phyloP scores from a whole-genome alignment of 2,113 vertebrate genomes.

The Epinephelus lanceolatus region DNA sequence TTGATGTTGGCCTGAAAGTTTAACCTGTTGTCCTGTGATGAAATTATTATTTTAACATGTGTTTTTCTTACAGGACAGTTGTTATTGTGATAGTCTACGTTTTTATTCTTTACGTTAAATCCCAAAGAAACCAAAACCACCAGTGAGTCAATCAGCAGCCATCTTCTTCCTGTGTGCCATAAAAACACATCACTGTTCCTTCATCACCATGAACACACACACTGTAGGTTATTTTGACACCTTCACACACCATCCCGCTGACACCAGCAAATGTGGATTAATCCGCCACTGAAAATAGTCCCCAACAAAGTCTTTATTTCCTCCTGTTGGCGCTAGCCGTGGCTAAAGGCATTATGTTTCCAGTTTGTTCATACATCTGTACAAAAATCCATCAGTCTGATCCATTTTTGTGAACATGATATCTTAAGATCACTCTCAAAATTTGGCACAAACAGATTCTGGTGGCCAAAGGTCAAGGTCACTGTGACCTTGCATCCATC shows the following conservation, averaged over 20 bases:
- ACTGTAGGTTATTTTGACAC: too few relatives aligned
- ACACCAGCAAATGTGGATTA: neutral
- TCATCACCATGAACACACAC: neutral
- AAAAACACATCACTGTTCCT: neutral
- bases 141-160: neutral
- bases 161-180: conserved; percentile 1
- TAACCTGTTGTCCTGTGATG: neutral
- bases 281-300: conserved; percentile 12
- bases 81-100: neutral
- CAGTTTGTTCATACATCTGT: too few relatives aligned
- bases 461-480: too few relatives aligned
- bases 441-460: too few relatives aligned
- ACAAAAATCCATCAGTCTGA: too few relatives aligned
- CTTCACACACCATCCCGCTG: too few relatives aligned
- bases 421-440: too few relatives aligned
- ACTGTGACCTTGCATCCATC: too few relatives aligned
- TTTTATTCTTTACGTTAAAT: neutral
- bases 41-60: neutral
- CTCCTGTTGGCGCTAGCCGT: too few relatives aligned
- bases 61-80: neutral
- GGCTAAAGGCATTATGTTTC: too few relatives aligned
- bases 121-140: neutral
- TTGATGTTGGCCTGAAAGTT: neutral
- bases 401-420: too few relatives aligned
- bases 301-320: neutral